Evolutionary conservation across 2,797 vertebrate genomes (phyloP), one percentile per base, ranked within the genome.

Genomic region (Gymnothorax javanicus): DNA sequence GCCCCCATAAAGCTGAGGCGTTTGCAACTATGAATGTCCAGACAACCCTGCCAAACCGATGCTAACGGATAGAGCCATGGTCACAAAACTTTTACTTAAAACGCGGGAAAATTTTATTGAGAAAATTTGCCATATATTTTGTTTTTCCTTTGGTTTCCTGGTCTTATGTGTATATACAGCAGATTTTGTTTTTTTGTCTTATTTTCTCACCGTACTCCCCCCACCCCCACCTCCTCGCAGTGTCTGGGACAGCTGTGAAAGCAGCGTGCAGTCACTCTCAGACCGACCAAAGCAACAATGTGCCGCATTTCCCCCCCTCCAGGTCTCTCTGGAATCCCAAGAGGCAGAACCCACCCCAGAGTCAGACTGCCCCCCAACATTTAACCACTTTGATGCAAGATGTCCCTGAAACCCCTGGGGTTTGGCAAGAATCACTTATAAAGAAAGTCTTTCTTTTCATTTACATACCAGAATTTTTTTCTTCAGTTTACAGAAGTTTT

Each of bases 241-340:
- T 85, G 87, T 92, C 92, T 82, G 89, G 93, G 91, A 94, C 95
- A 96, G 94, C 95, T 96, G 95, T 94, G 94, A 94, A 94, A 95
- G 93, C 93, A 95, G 94, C 94, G 92, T 91, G 93, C 92, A 93
- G 92, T 94, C 94, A 87, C 84, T 87, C 91, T 91, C 81, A 62
- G n/a, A 17, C 89, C 88, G 87, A 87, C 90, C 27, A 89, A 89
- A 89, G 82, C 87, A 89, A 89, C 58, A 62, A 73, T 92, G 86
- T 82, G 52, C 75, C 86, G 15, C 92, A 69, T 84, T 75, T 89
- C 93, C 91, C 90, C 93, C 91, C 90, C n/a, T n/a, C 90, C 91
- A 88, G 94, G 94, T 95, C 95, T 95, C 95, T 91, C 93, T 94
- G 93, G 93, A 94, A 95, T 94, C 94, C 94, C 93, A 94, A 91